Conservation (phyloP, 2,797 vertebrate genomes). For the Xyrichtys novacula region DNA sequence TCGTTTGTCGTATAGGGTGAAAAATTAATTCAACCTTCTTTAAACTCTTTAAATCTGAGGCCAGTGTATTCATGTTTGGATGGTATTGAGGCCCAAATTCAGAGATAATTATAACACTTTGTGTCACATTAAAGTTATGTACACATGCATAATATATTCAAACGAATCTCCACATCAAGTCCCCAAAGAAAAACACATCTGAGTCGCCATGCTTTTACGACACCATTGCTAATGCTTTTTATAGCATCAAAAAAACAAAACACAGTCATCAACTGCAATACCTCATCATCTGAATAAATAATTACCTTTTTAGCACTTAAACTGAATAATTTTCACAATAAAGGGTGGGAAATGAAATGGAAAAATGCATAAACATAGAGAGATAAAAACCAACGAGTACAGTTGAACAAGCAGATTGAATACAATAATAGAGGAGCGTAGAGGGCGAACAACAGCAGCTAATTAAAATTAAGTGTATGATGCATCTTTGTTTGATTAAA, state of each 20-base stretch:
- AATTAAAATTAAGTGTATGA: constrained; percentile 1
- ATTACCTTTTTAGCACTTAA: background rate
- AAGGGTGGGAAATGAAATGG: background rate
- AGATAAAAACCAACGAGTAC: background rate
- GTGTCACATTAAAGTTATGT: background rate
- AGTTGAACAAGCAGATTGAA: constrained; percentile 6
- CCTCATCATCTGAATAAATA: constrained; percentile 11
- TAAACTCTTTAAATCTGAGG: no score
- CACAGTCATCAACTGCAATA: background rate
- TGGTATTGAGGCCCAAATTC: no score
- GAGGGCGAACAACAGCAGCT: background rate
- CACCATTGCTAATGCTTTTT: background rate
- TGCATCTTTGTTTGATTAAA: constrained; percentile 4
- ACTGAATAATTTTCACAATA: background rate
- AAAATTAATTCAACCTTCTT: no score
- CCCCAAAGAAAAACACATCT: background rate
- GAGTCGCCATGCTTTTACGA: background rate
- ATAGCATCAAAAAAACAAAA: background rate
- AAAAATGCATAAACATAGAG: background rate
- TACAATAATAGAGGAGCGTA: constrained; percentile 3
- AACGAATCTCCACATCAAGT: background rate
- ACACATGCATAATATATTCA: background rate
- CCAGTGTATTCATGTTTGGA: no score
- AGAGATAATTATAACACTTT: background rate
- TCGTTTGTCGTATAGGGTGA: no score